Evolutionary conservation across 2,888 invertebrate genomes (phyloP), one percentile per base, ranked within the genome.

Genomic region (Slavum lentiscoides): DNA sequence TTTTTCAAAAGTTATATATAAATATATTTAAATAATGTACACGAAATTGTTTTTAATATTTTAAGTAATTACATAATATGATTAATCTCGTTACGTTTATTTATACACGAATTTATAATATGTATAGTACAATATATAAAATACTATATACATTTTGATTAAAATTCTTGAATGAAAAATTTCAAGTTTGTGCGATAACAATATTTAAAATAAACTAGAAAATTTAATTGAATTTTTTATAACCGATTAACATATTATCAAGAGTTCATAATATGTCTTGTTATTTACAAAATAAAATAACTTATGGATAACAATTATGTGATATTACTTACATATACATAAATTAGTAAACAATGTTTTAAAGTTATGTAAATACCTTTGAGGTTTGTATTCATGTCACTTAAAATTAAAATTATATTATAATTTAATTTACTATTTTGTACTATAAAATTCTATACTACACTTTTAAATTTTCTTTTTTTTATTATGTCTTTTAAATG

Each of bases 401-500:
- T 4, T 37, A 64, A 53, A 55, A 74, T 53, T n/a, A 53, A n/a
- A 67, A 58, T 17, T 30, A 74, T 37, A 13, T 19, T 13, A 13
- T 6, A 23, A n/a, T 73, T 61, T 59, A 30, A 61, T 21, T 58
- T 58, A 73, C 4, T 23, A 49, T 58, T 58, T 58, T 55, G 23
- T 21, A 11, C 21, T 53, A 74, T 11, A 1, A 69, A 8, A 69
- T 37, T 55, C 1, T 19, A 55, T 4, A 37, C 11, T 53, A 64
- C 49, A 37, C 19, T 74, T 62, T 30, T 53, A 66, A 19, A 49
- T 11, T 3, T 15, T 11, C 21, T 23, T 61, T 49, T 49, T 30
- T 19, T 55, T 59, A 11, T n/a, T 68, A 74, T 53, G 62, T 64
- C 62, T 74, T 74, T 64, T 9, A 53, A 74, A 74, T 53, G 74